Conservation (phyloP, 1,140 invertebrate species). For the Euschistus heros region DNA sequence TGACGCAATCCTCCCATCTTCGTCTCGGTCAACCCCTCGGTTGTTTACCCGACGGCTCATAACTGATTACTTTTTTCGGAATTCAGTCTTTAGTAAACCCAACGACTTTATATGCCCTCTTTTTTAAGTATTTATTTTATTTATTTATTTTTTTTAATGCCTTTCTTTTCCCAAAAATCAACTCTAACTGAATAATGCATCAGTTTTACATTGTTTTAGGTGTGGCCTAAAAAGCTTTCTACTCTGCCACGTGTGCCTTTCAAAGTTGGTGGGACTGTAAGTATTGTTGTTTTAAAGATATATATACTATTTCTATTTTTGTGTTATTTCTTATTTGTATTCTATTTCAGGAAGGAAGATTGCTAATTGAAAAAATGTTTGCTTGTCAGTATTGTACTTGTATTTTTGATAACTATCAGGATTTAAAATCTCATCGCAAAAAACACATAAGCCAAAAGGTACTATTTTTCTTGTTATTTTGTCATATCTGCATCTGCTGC, state of each 20-base stretch:
- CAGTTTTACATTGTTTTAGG: conserved; percentile 11
- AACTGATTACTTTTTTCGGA: too few relatives aligned
- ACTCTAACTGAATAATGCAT: neutral
- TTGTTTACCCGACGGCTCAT: too few relatives aligned
- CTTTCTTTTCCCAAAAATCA: neutral
- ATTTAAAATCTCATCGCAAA: conserved; percentile 44
- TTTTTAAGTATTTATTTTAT: too few relatives aligned
- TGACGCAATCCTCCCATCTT: too few relatives aligned
- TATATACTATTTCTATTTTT: too few relatives aligned
- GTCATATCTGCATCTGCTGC: too few relatives aligned
- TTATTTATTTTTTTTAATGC: neutral
- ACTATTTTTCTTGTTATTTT: too few relatives aligned
- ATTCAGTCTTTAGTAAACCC: too few relatives aligned
- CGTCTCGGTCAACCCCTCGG: too few relatives aligned
- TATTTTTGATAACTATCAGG: conserved; percentile 40
- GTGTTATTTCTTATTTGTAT: neutral
- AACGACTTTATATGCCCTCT: too few relatives aligned
- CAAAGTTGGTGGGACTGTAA: conserved; percentile 31
- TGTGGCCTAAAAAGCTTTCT: conserved; percentile 26
- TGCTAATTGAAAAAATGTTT: conserved; percentile 41
- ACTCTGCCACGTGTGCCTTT: conserved; percentile 21
- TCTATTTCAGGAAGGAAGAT: neutral
- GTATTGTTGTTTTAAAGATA: neutral
- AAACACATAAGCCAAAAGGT: conserved; percentile 44
- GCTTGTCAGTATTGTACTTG: conserved; percentile 43